Base-by-base conservation (phyloP, 2,888 invertebrate species). In the Aspidapion aeneum region DNA sequence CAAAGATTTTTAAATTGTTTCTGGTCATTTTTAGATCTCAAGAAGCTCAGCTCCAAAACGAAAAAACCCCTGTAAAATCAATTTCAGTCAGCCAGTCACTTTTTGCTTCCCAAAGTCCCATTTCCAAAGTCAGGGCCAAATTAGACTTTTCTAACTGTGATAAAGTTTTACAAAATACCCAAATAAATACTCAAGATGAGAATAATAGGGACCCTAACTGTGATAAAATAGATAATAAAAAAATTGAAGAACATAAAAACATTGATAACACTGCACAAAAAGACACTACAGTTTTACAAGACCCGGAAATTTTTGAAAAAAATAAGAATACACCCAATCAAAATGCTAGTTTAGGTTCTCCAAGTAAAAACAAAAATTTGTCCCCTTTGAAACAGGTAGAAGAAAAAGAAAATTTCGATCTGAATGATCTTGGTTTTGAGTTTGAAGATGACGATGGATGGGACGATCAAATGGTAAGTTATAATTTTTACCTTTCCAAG, bases 51-150 rank as follows among this genome's bases (percentile, higher is more conserved):
- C 60, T 57, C 18, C 19, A 65, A 19, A 77, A 77, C 66, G 77
- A 78, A 71, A 73, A 61, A 35, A 77, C 77, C 2, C 78, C 78
- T 2, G 69, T 68, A 21, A 75, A 72, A 67, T 65, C 69, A 5
- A 64, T 68, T 55, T 18, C 63, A 1, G 22, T 57, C 5, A 55
- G 50, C 12, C 5, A 55, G 20, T 18, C 61, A 55, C 49, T 18
- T 49, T 56, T 58, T 18, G 22, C 56, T 21, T 66, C 68, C 12
- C 5, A 35, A 3, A 35, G 5, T 12, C 69, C 71, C 5, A 63
- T 62, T 3, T 63, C 64, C 1, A 75, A 69, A 69, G 74, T 72
- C 0, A 75, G 72, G 70, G 67, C 72, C 7, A 77, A 75, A 68
- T 64, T 78, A 58, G 70, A 75, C 67, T 76, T 76, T 69, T 65